Conservation (phyloP, 2,797 vertebrate genomes). For the Sternotherus odoratus region DNA sequence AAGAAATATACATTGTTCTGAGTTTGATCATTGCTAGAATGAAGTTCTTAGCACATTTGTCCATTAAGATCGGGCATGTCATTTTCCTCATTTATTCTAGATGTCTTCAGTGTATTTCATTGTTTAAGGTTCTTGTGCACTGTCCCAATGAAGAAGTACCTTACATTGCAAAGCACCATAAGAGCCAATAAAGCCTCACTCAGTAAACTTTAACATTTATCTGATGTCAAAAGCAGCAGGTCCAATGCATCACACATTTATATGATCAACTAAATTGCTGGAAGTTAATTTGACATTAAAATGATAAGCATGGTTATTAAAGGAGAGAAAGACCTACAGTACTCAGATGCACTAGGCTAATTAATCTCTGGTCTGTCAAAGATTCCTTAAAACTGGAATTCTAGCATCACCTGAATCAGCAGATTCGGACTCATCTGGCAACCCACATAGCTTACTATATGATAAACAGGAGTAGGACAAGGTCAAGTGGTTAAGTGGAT, state of each 20-base stretch:
- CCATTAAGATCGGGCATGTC: neutral
- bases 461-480: neutral
- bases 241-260: constrained; percentile 20
- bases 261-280: constrained; percentile 42
- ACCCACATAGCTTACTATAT: neutral
- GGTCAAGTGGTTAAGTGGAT: constrained; percentile 24
- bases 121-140: neutral
- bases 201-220: constrained; percentile 26
- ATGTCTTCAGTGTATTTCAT: neutral
- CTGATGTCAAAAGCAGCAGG: constrained; percentile 45
- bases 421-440: constrained; percentile 8
- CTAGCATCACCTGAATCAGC: constrained; percentile 2
- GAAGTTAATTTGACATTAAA: constrained; percentile 57
- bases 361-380: constrained; percentile 55
- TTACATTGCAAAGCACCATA: neutral
- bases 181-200: neutral
- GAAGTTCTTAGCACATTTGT: neutral
- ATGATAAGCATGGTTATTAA: constrained; percentile 45
- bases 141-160: neutral
- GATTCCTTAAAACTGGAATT: constrained; percentile 35
- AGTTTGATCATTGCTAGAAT: neutral
- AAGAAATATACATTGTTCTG: neutral
- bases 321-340: constrained; percentile 40
- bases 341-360: constrained; percentile 54
- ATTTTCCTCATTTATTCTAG: neutral